These are phyloP conservation scores for Aethina tumida DNA, from an alignment of 1,140 invertebrate species.

Conservation along the genomic window DNA sequence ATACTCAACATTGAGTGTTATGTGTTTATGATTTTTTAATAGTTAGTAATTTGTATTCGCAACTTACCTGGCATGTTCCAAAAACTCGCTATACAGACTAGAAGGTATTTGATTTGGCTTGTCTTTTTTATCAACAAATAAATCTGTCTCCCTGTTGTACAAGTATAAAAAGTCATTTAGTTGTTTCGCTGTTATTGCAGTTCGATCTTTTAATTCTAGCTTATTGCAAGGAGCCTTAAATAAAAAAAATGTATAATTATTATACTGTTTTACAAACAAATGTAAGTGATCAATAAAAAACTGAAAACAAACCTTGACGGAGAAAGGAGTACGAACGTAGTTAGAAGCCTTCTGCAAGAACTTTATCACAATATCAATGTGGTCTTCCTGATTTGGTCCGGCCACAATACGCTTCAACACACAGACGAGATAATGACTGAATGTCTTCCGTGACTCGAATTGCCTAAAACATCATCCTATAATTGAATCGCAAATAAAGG, in stretches of 20 bases:
- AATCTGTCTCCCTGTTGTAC: constrained; percentile 77
- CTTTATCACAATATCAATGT: constrained; percentile 65
- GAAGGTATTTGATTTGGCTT: constrained; percentile 48
- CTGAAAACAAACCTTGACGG: constrained; percentile 45
- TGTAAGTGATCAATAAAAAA: not conserved
- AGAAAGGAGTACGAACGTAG: constrained; percentile 65
- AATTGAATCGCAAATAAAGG: not conserved
- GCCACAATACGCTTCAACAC: constrained; percentile 61
- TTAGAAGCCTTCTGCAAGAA: constrained; percentile 73
- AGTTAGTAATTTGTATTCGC: too few species aligned
- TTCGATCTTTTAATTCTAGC: constrained; percentile 71
- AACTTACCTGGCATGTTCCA: constrained; percentile 35
- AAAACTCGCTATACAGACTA: constrained; percentile 47
- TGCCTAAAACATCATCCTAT: constrained; percentile 32
- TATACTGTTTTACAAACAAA: not conserved
- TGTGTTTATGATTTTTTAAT: too few species aligned
- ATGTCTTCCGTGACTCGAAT: constrained; percentile 65
- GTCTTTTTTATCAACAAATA: constrained; percentile 58
- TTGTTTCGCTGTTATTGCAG: constrained; percentile 81
- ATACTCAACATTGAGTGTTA: too few species aligned
- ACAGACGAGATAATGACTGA: constrained; percentile 72
- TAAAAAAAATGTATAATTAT: constrained; percentile 3
- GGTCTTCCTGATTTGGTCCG: constrained; percentile 44
- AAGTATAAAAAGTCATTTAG: constrained; percentile 86
- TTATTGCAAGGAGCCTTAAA: constrained; percentile 61